A percentile compares a stretch with the other conserved stretches of the same genome.
phyloP scores from a whole-genome alignment of 2,797 vertebrate species.

The Threskiornis aethiopicus region DNA sequence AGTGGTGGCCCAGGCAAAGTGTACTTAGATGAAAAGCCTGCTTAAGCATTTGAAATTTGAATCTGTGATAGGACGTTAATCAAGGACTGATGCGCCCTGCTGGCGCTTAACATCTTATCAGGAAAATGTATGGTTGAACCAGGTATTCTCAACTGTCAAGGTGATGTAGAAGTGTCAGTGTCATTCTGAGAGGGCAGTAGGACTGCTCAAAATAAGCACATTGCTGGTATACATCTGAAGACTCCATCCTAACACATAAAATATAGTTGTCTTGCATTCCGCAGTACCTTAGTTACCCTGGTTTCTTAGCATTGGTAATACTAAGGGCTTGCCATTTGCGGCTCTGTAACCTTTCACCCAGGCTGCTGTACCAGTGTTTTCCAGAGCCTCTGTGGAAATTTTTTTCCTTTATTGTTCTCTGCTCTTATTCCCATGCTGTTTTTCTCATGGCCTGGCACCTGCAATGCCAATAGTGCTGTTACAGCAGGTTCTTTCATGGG shows the following conservation, averaged over 20 bases:
- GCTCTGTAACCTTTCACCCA: neutral
- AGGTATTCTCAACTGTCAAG: neutral
- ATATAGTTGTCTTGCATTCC: neutral
- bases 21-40: neutral
- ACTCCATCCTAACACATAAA: neutral
- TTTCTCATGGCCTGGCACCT: neutral
- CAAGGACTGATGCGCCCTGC: neutral
- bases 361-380: neutral
- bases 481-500: neutral
- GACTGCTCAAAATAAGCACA: neutral
- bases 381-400: neutral
- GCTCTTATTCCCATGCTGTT: neutral
- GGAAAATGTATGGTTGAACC: neutral
- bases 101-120: neutral
- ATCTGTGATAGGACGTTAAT: accelerated
- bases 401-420: neutral
- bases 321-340: neutral
- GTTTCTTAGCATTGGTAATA: neutral
- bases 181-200: neutral
- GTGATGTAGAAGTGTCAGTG: neutral
- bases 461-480: neutral
- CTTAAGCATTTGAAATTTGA: neutral
- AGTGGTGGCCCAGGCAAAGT: neutral
- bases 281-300: neutral
- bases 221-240: neutral